Percentiles rank a stretch among this genome's conserved stretches.
Conservation (phyloP, 2,113 vertebrate species). For the Isurus oxyrinchus region DNA sequence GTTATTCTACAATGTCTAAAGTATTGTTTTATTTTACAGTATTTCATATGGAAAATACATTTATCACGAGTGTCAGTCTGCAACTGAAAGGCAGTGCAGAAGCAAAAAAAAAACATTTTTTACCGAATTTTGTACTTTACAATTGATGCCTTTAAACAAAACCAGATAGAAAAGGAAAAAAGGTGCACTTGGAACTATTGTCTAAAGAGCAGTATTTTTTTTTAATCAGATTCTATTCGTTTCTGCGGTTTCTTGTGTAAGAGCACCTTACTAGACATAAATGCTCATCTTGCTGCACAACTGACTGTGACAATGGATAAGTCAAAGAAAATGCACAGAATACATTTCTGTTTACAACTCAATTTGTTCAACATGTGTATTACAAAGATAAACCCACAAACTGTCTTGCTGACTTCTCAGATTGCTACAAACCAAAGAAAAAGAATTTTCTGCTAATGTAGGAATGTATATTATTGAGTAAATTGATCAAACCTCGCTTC, state of each 20-base stretch:
- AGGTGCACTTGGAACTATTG: neutral
- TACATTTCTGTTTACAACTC: constrained; percentile 19
- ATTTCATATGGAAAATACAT: constrained; percentile 39
- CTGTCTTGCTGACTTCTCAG: neutral
- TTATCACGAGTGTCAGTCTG: neutral
- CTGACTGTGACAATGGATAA: neutral
- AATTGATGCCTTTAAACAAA: neutral
- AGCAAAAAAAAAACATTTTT: neutral
- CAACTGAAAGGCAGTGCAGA: neutral
- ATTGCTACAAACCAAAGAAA: constrained; percentile 27
- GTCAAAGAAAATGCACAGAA: neutral
- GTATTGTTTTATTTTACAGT: neutral
- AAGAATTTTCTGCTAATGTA: neutral
- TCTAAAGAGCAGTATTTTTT: neutral
- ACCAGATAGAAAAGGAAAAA: neutral
- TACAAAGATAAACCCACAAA: neutral
- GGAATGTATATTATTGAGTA: neutral
- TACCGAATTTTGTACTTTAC: neutral
- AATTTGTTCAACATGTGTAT: neutral
- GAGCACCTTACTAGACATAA: neutral
- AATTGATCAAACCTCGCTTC: neutral
- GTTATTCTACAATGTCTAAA: no score
- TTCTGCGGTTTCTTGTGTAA: neutral
- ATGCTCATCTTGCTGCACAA: neutral
- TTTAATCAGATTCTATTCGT: neutral